These are phyloP conservation scores for Polietes domitor DNA, from an alignment of 2,888 invertebrate species.

Conservation along the genomic window DNA sequence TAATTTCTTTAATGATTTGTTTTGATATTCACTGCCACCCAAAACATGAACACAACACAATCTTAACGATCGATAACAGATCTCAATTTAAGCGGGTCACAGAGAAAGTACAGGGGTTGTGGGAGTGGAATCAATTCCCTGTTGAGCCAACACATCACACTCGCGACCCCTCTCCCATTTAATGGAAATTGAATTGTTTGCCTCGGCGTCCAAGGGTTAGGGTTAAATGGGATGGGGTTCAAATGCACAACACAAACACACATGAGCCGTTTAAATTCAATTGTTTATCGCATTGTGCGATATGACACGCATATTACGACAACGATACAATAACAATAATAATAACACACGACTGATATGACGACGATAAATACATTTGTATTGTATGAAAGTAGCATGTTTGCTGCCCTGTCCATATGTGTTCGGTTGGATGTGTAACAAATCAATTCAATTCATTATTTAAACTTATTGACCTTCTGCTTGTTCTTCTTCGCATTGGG, in stretches of 20 bases:
- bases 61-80: neutral
- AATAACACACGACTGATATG: too few species aligned
- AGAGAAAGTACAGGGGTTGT: neutral
- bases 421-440: conserved; percentile 51
- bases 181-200: neutral
- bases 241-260: neutral
- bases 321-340: too few species aligned
- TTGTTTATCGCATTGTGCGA: neutral
- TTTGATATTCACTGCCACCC: neutral
- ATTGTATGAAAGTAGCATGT: too few species aligned
- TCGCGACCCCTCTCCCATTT: neutral
- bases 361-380: too few species aligned
- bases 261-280: neutral
- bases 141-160: neutral
- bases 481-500: neutral
- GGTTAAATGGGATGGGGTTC: neutral
- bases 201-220: neutral
- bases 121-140: neutral
- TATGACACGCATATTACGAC: neutral
- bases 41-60: neutral
- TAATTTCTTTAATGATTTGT: neutral
- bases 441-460: conserved; percentile 68
- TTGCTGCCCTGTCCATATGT: too few species aligned
- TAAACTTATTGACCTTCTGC: conserved; percentile 66
- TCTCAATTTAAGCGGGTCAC: neutral